Evolutionary conservation across 2,113 vertebrate genomes (phyloP).

Genomic region (Melanostigma gelatinosum): DNA sequence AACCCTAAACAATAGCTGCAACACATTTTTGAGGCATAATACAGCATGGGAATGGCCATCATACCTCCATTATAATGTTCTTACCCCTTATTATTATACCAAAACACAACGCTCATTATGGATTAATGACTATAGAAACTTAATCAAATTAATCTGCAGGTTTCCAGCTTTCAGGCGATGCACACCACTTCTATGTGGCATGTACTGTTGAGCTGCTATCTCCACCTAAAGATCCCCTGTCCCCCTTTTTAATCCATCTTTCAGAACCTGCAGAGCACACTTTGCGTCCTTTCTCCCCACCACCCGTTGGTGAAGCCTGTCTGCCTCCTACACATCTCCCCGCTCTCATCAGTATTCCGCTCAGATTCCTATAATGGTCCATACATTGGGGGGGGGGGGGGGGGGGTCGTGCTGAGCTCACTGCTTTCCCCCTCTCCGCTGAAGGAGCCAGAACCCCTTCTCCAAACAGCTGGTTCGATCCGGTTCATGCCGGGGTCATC

Average conservation of each 20-base stretch:
- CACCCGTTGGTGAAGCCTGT: neutral
- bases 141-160: too few relatives aligned
- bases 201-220: neutral
- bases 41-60: neutral
- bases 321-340: neutral
- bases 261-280: neutral
- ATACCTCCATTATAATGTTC: neutral
- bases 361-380: slow-evolving; percentile 33
- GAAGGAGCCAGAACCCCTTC: slow-evolving; percentile 33
- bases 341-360: slow-evolving; percentile 32
- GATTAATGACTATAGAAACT: neutral
- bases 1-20: too few relatives aligned
- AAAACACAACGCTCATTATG: neutral
- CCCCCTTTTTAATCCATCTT: neutral
- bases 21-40: too few relatives aligned
- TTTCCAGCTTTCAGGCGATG: neutral
- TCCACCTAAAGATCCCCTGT: neutral
- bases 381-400: neutral
- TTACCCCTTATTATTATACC: neutral
- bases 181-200: neutral
- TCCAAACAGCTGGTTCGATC: slow-evolving; percentile 45
- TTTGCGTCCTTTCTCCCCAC: neutral
- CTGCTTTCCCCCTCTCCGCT: slow-evolving; percentile 31
- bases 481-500: slow-evolving; percentile 49
- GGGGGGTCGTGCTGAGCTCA: slow-evolving; percentile 44